Base-by-base conservation (phyloP, 2,888 invertebrate species). In the Drosophila basisetae region DNA sequence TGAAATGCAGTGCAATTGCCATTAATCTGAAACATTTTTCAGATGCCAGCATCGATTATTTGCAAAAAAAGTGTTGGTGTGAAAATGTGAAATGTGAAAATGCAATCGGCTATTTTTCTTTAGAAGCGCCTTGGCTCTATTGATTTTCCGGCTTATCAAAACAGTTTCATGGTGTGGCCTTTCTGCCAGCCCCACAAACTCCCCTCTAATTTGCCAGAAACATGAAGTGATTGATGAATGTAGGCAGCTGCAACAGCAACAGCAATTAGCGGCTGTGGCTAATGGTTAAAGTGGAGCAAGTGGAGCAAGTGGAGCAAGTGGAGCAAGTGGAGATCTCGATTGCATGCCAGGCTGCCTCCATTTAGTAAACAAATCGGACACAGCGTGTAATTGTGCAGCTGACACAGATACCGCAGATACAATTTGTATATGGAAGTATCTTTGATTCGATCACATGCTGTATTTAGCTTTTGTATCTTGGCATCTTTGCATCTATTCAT, bases 301-400 rank as follows among this genome's bases (percentile, higher is more conserved):
- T 58, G 72, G 61, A 66, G 80, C 87, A 70, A 77, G 31, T 59
- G 76, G 41, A 58, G 41, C 87, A 71, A 77, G 37, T 58, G 72
- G 61, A 66, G 80, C 87, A 70, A 77, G 31, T 59, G 76, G 41
- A 58, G 41, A 72, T 73, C 60, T 78, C 68, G 56, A 76, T 73
- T 75, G 75, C 25, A 35, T 41, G 30, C 33, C 49, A 33, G 18
- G 25, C 25, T 30, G 54, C 59, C 74, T 80, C 78, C 62, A 54
- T 84, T 79, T 69, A 79, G 84, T 85, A 84, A 83, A 85, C 88
- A 84, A 84, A 87, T 86, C 82, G 75, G 62, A 73, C 31, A 71
- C 80, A 82, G 41, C 58, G 30, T 33, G 68, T 76, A 85, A 84
- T 83, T 84, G 73, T 62, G 62, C 33, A 72, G 61, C 60, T 76